These are phyloP conservation scores for Mellivora capensis DNA, from an alignment of 2,113 vertebrate genomes.

Conservation along the genomic window DNA sequence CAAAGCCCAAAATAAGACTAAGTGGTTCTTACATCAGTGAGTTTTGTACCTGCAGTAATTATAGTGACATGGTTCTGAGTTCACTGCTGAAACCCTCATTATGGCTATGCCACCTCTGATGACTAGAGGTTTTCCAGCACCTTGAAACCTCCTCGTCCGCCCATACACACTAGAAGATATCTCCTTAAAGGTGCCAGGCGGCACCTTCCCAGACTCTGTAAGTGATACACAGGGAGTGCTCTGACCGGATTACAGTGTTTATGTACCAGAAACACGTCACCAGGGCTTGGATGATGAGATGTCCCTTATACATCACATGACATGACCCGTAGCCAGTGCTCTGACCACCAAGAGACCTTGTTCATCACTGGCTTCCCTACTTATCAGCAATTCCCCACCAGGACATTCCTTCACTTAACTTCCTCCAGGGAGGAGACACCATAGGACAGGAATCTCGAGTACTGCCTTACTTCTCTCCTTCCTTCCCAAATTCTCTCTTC, in stretches of 20 bases:
- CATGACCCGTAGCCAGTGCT: conserved; percentile 48
- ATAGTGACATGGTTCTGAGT: not conserved
- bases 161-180: conserved; percentile 71
- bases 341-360: conserved; percentile 41
- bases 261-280: conserved; percentile 88
- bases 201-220: conserved; percentile 87
- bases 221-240: conserved; percentile 82
- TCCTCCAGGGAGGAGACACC: not conserved
- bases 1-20: not conserved
- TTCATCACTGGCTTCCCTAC: conserved; percentile 37
- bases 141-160: conserved; percentile 61
- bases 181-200: conserved; percentile 80
- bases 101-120: not conserved
- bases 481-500: not conserved
- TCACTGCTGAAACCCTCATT: not conserved
- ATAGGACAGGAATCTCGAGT: not conserved
- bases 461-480: not conserved
- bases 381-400: not conserved
- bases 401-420: not conserved
- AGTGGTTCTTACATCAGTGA: not conserved
- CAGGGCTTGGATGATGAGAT: conserved; percentile 84
- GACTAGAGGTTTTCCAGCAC: conserved; percentile 18
- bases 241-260: conserved; percentile 91
- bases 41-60: not conserved
- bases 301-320: conserved; percentile 77